Base-by-base conservation (phyloP, 2,888 invertebrate species). In the Campoplex nolae region DNA sequence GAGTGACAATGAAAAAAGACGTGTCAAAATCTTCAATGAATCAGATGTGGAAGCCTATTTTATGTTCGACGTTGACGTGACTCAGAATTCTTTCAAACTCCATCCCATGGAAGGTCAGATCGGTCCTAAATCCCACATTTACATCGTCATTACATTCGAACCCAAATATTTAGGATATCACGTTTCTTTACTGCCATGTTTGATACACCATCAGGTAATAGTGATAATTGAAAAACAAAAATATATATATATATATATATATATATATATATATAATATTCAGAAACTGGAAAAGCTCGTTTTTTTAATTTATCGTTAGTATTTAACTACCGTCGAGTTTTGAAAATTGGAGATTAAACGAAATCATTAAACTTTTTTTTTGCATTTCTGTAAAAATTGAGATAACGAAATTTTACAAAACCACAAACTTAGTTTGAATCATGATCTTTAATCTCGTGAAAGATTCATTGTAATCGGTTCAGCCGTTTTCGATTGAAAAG, bases 151-250 rank as follows among this genome's bases (percentile, higher is more conserved):
- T 70, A 91, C 89, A 1, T 95, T 95, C 88, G 75, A 84, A 38
- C 93, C 94, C 0, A 83, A 81, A 38, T 84, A 90, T 45, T 68
- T 78, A 38, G 95, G 94, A 48, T 86, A 91, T 45, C 94, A 93
- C 87, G 88, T 90, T 7, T 92, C 92, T 81, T 84, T 92, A 67
- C 86, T 95, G 23, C 82, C 90, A n/a, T 93, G 94, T 85, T 89
- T 95, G 56, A 90, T 95, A 65, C 90, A 93, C 54, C 90, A 95
- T 86, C 94, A 94, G 86, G 95, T 95, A 93, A 92, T 11, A 18
- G 48, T 9, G 16, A 16, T 3, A 2, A 48, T 0, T 18, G 32
- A 62, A 32, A 7, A 7, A 6, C 18, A 28, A 71, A 28, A 11
- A 70, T 23, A 23, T 23, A 23, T 23, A 23, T 11, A 9, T 7